Evolutionary conservation across 2,113 vertebrate genomes (phyloP), one percentile per base, ranked within the genome.

Genomic region (Lagopus leucura): DNA sequence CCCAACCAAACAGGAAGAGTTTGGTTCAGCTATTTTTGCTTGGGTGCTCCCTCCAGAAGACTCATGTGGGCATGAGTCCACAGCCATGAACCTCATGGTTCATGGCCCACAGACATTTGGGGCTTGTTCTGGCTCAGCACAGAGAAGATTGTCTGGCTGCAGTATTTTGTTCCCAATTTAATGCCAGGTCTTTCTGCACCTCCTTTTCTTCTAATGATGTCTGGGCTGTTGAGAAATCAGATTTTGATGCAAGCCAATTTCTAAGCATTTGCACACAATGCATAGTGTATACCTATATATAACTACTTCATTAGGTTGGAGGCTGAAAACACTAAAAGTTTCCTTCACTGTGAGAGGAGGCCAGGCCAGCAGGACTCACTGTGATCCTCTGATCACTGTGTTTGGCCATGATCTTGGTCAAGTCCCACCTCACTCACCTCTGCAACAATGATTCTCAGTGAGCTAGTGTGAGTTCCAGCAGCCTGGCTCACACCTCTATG

Each of bases 21-120:
- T 43, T 43, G 42, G 42, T 78, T 67, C 52, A 45, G 52, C 52
- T 94, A 69, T 91, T 94, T 88, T 82, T 90, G 64, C 67, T 36
- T 20, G 66, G 38, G 7, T 54, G 63, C 10, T 64, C 80, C 81
- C 60, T 52, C n/a, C 50, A 67, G 32, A 42, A 86, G 48, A 86
- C 63, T 58, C 30, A 17, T 6, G 21, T n/a, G 67, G 72, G 28
- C 40, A n/a, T n/a, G n/a, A n/a, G n/a, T n/a, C n/a, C n/a, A n/a
- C n/a, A n/a, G n/a, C n/a, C n/a, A n/a, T n/a, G n/a, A n/a, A n/a
- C n/a, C n/a, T n/a, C n/a, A n/a, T n/a, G n/a, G 30, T 11, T 48
- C 42, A 36, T 2, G 15, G 52, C 58, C 34, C 47, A 58, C 0
- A 1, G 67, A 76, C 50, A 28, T 52, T 1, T 75, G 76, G 61